A percentile compares a stretch with the other conserved stretches of the same genome.
These are phyloP conservation scores for Sphyrna mokarran DNA, from an alignment of 2,113 vertebrate species.

Conservation along the genomic window DNA sequence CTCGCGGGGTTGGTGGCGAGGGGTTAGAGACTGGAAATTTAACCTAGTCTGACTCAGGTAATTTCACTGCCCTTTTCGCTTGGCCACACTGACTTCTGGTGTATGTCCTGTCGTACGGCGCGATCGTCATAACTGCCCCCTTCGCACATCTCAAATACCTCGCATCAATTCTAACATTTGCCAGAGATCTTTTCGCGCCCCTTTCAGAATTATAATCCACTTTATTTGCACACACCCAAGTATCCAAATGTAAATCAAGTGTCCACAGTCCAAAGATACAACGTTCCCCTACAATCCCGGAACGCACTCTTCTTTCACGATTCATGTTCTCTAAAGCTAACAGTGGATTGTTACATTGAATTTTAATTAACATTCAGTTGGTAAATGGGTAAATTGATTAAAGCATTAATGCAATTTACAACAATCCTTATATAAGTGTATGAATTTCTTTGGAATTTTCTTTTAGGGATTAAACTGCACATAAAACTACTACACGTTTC, in stretches of 20 bases:
- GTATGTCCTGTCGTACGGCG: neutral
- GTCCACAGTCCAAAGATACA: neutral
- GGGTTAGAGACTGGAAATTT: neutral
- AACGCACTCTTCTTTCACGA: neutral
- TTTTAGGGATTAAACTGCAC: neutral
- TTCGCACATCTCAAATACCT: neutral
- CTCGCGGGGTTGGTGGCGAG: neutral
- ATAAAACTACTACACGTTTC: neutral
- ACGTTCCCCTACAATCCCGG: neutral
- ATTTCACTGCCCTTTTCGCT: neutral
- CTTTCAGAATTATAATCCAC: neutral
- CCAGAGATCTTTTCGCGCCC: neutral
- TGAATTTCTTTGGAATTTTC: neutral
- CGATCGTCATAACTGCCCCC: neutral
- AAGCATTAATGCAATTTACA: neutral
- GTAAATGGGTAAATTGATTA: neutral
- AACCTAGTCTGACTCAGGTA: neutral
- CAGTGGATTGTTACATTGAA: neutral
- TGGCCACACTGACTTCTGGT: neutral
- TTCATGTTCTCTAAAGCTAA: neutral
- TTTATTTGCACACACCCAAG: neutral
- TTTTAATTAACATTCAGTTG: slow-evolving; percentile 5
- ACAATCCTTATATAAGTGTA: neutral
- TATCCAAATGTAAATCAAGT: neutral
- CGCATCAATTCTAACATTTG: neutral